Percentiles rank a stretch among this genome's conserved stretches.
These are phyloP conservation scores for Rhea pennata DNA, from an alignment of 2,113 vertebrate genomes.

Conservation along the genomic window DNA sequence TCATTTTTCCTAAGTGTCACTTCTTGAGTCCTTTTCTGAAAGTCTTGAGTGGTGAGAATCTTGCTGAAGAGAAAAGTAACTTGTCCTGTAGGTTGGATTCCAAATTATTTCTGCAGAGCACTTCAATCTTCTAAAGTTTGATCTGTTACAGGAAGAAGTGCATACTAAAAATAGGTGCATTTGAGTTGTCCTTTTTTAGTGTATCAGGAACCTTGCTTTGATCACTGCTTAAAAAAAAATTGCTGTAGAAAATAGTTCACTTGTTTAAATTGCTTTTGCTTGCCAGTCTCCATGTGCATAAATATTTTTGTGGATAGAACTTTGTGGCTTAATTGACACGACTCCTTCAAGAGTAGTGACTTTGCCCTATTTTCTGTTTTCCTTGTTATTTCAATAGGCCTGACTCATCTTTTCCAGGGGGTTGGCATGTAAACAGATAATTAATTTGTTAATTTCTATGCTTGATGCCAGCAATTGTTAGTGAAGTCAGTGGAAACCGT, in stretches of 20 bases:
- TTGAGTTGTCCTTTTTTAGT: constrained; percentile 3
- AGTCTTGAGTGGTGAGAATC: not conserved
- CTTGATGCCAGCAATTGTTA: not conserved
- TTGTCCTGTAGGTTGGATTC: not conserved
- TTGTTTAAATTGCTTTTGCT: not conserved
- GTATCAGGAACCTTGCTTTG: constrained; percentile 14
- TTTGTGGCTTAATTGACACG: constrained; percentile 3
- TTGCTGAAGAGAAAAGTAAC: no score
- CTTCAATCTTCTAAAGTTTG: not conserved
- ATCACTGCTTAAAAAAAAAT: not conserved
- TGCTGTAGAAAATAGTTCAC: not conserved
- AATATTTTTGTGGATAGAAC: not conserved
- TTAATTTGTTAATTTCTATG: not conserved
- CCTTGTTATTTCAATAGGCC: not conserved
- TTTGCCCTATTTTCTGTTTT: constrained; percentile 37
- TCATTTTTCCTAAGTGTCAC: not conserved
- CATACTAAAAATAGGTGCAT: constrained; percentile 3
- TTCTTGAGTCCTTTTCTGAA: not conserved
- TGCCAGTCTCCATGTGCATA: not conserved
- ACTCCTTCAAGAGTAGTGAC: constrained; percentile 18
- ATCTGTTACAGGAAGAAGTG: not conserved
- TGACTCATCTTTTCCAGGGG: not conserved
- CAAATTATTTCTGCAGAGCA: not conserved
- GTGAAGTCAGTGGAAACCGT: not conserved
- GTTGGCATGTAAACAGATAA: not conserved